Percentiles rank a stretch among this genome's conserved stretches.
These are phyloP conservation scores for Aphaenogaster floridana DNA, from an alignment of 1,140 invertebrate genomes.

Conservation along the genomic window DNA sequence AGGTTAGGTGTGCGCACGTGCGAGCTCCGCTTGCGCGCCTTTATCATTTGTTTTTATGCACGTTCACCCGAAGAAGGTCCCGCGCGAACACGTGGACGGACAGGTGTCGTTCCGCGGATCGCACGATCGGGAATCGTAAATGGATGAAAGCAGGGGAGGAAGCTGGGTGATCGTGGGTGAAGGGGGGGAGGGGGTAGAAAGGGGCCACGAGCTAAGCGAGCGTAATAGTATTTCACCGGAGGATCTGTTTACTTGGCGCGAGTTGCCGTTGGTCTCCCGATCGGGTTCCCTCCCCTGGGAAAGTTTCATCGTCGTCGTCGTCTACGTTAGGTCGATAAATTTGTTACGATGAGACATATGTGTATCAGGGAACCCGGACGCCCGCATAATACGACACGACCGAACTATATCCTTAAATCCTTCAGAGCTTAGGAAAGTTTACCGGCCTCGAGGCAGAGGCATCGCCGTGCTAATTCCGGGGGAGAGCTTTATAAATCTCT, in stretches of 20 bases:
- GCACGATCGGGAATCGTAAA: background rate
- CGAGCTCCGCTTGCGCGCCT: conserved; percentile 58
- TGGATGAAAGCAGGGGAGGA: background rate
- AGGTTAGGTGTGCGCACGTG: conserved; percentile 77
- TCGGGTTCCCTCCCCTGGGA: background rate
- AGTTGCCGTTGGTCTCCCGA: background rate
- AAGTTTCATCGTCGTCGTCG: background rate
- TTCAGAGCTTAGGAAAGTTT: conserved; percentile 14
- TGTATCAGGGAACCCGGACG: background rate
- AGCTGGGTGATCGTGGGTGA: background rate
- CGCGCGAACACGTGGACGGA: conserved; percentile 1
- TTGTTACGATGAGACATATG: background rate
- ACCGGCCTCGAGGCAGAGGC: background rate
- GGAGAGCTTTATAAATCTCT: conserved; percentile 19
- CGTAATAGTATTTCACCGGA: conserved; percentile 26
- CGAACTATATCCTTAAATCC: background rate
- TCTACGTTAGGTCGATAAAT: conserved; percentile 28
- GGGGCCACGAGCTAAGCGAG: background rate
- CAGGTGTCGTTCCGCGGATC: background rate
- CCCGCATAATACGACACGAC: background rate
- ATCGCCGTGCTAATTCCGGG: conserved; percentile 10
- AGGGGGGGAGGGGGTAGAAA: background rate
- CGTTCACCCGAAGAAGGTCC: background rate
- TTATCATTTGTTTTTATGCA: conserved; percentile 68
- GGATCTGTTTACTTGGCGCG: conserved; percentile 41